phyloP scores from a whole-genome alignment of 2,113 vertebrate genomes.

The Saccopteryx bilineata region DNA sequence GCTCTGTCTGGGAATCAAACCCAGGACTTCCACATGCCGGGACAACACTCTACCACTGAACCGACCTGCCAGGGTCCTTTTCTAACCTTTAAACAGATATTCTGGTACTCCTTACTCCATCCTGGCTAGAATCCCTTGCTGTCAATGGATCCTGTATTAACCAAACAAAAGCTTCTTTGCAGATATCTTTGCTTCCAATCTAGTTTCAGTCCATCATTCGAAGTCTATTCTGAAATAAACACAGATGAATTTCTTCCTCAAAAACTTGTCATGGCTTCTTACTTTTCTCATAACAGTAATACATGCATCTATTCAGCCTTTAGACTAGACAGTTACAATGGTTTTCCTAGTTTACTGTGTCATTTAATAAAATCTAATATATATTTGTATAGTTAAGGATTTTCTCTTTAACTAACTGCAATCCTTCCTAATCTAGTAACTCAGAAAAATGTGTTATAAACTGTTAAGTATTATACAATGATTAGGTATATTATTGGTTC shows the following conservation, averaged over 20 bases:
- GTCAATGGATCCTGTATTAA: background rate
- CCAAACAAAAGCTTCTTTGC: background rate
- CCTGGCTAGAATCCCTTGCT: background rate
- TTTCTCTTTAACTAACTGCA: constrained; percentile 27
- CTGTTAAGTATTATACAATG: background rate
- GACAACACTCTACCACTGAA: no score
- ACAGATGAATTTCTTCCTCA: background rate
- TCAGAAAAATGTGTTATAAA: constrained; percentile 27
- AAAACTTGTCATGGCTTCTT: background rate
- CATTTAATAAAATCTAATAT: constrained; percentile 33
- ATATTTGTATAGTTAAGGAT: background rate
- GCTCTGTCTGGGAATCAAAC: no score
- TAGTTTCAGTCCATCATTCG: background rate
- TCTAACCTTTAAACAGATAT: constrained; percentile 13
- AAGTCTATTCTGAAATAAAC: constrained; percentile 36
- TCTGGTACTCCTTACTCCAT: background rate
- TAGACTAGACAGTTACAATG: background rate
- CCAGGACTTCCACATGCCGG: no score
- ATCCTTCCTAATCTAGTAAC: constrained; percentile 38
- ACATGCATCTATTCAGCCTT: background rate
- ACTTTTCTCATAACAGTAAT: background rate
- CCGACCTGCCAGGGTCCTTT: background rate
- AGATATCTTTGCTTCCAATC: background rate
- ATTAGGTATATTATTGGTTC: background rate
- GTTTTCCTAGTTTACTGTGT: background rate